These are phyloP conservation scores for Leptocoma aspasia DNA, from an alignment of 2,113 vertebrate species.

Conservation along the genomic window DNA sequence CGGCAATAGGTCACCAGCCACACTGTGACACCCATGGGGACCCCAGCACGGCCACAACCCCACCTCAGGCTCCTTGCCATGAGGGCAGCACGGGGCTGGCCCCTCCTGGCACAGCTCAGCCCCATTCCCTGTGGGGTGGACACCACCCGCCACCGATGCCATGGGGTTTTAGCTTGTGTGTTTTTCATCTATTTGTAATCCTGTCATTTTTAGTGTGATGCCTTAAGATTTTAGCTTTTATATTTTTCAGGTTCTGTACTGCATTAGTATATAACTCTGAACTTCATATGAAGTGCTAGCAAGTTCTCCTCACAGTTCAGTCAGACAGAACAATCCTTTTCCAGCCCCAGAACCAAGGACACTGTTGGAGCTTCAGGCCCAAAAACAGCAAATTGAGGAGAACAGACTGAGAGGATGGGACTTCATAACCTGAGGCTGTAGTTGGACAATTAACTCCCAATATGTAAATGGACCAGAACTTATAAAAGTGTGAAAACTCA, in stretches of 20 bases:
- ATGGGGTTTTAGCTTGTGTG: not conserved
- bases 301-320: not conserved
- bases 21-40: not conserved
- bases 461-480: not conserved
- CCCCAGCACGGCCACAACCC: not conserved
- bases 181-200: not conserved
- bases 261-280: not conserved
- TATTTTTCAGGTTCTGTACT: too few relatives aligned
- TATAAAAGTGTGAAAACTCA: not conserved
- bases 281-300: not conserved
- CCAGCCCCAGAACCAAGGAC: not conserved
- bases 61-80: not conserved
- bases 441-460: too few relatives aligned
- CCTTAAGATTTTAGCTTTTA: not conserved
- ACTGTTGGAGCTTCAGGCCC: not conserved
- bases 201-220: not conserved
- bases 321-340: not conserved
- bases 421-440: not conserved
- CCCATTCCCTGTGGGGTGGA: accelerated
- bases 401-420: not conserved
- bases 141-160: not conserved
- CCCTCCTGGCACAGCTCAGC: not conserved
- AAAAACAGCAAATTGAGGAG: not conserved
- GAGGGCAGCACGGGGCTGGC: not conserved
- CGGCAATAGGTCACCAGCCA: not conserved